phyloP scores from a whole-genome alignment of 53 echinoderm and acorn worm genomes.

The Paracentrotus lividus region DNA sequence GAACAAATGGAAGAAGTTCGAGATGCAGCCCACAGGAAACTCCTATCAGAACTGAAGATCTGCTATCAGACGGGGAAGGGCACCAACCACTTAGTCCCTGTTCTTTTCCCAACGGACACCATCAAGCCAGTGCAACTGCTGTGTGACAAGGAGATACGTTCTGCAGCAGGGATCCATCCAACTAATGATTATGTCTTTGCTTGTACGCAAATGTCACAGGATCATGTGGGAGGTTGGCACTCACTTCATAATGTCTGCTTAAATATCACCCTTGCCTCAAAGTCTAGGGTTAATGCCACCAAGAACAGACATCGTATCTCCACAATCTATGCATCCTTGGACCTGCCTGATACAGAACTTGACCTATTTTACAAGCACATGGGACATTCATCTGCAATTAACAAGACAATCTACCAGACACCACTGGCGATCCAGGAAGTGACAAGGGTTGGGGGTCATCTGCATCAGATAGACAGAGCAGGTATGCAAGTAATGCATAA shows the following conservation, averaged over 20 bases:
- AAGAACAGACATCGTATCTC: background rate
- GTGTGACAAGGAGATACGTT: background rate
- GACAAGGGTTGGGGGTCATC: background rate
- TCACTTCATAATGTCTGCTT: background rate
- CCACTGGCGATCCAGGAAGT: background rate
- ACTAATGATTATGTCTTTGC: background rate
- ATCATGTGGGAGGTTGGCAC: background rate
- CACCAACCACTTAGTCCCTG: slow-evolving; percentile 38
- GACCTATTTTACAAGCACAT: background rate
- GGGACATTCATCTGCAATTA: background rate
- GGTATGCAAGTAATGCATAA: background rate
- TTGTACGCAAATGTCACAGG: background rate
- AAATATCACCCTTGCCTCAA: background rate
- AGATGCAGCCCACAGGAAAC: background rate
- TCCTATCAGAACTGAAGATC: background rate
- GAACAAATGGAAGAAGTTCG: background rate
- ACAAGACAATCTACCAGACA: background rate
- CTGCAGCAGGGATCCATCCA: background rate
- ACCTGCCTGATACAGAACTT: background rate
- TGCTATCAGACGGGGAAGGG: background rate
- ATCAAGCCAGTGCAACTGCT: background rate
- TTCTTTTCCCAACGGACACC: background rate
- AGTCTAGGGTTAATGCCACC: background rate
- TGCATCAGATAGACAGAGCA: background rate
- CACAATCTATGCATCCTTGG: background rate